These are phyloP conservation scores for Polyodon spathula DNA, from an alignment of 2,113 vertebrate genomes.

Conservation along the genomic window DNA sequence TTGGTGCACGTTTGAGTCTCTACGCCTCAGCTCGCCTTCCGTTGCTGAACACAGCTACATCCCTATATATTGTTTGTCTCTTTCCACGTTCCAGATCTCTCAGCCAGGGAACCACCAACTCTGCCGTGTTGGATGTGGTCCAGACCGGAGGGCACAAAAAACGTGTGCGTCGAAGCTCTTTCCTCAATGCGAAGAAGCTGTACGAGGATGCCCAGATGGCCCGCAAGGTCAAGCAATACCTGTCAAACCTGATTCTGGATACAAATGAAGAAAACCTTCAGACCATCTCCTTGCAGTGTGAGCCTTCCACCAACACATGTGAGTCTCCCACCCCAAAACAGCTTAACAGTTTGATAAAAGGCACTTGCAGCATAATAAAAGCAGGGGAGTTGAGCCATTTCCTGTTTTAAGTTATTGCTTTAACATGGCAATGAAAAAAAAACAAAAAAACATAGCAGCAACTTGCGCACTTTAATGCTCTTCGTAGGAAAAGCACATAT, in stretches of 20 bases:
- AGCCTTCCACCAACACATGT: conserved; percentile 87
- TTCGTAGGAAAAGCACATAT: too few relatives aligned
- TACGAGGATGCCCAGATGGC: conserved; percentile 98
- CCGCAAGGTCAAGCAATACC: conserved; percentile 90
- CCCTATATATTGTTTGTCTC: too few relatives aligned
- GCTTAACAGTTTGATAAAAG: too few relatives aligned
- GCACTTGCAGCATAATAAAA: too few relatives aligned
- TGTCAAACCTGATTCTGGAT: conserved; percentile 83
- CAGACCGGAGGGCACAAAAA: conserved; percentile 92
- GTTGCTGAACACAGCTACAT: background rate
- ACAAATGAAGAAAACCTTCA: conserved; percentile 93
- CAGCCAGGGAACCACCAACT: conserved; percentile 88
- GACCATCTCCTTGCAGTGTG: conserved; percentile 82
- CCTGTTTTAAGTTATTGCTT: too few relatives aligned
- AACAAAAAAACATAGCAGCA: too few relatives aligned
- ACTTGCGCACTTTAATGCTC: too few relatives aligned
- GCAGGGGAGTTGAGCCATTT: too few relatives aligned
- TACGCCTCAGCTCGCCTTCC: too few relatives aligned
- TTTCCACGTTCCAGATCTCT: conserved; percentile 64
- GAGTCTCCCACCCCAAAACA: conserved; percentile 37
- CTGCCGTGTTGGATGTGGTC: conserved; percentile 83
- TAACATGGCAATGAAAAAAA: too few relatives aligned
- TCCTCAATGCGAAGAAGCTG: conserved; percentile 96
- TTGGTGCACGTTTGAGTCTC: conserved; percentile 26
- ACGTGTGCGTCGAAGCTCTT: conserved; percentile 91